A percentile compares a stretch with the other conserved stretches of the same genome.
These are phyloP conservation scores for Idris sp. DNA, from an alignment of 1,140 invertebrate genomes.

Conservation along the genomic window DNA sequence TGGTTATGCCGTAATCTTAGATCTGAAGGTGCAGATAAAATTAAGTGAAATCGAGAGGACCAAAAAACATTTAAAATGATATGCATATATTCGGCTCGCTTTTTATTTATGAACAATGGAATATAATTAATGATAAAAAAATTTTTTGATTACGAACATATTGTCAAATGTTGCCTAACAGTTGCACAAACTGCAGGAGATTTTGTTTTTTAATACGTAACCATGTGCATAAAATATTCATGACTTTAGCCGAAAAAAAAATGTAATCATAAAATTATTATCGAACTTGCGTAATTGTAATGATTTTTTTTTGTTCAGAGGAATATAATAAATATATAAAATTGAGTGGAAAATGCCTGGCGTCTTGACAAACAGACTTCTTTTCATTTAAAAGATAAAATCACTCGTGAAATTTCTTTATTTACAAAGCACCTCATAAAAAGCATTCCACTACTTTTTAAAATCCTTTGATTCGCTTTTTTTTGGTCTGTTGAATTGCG, in stretches of 20 bases:
- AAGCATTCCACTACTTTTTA: constrained; percentile 30
- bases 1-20: constrained; percentile 40
- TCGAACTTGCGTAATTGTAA: too few relatives aligned
- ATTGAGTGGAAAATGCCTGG: background rate
- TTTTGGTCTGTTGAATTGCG: constrained; percentile 9
- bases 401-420: constrained; percentile 26
- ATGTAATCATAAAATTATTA: too few relatives aligned
- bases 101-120: constrained; percentile 29
- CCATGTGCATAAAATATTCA: background rate
- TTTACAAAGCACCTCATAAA: constrained; percentile 32
- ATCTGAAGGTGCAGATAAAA: constrained; percentile 63
- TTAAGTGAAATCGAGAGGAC: constrained; percentile 50
- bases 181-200: constrained; percentile 3
- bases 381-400: constrained; percentile 12
- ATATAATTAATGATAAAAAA: constrained; percentile 30
- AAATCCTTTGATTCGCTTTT: constrained; percentile 30
- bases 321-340: too few relatives aligned
- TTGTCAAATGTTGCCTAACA: constrained; percentile 9
- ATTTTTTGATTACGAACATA: constrained; percentile 1
- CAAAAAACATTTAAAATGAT: constrained; percentile 26
- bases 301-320: too few relatives aligned
- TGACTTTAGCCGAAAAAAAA: too few relatives aligned
- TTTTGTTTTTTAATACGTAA: background rate
- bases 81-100: constrained; percentile 9
- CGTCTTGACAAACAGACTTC: background rate